Conservation (phyloP, 2,797 vertebrate genomes). For the Danio jaintianensis region DNA sequence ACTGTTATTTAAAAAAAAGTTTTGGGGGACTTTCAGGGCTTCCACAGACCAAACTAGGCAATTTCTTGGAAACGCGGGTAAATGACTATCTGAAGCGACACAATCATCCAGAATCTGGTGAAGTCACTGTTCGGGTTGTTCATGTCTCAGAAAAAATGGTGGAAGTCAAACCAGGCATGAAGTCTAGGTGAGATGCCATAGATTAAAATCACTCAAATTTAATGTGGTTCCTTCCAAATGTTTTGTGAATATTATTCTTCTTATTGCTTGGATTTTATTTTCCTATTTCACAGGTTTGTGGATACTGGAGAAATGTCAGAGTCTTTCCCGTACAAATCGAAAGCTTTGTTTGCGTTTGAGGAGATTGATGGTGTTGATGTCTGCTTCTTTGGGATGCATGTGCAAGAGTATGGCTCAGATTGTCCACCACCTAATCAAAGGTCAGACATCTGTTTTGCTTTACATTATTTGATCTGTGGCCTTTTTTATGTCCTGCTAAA, state of each 20-base stretch:
- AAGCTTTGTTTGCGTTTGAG: constrained; percentile 98
- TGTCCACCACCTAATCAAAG: constrained; percentile 98
- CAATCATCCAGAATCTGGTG: constrained; percentile 89
- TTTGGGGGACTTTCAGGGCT: constrained; percentile 79
- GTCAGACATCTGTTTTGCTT: constrained; percentile 67
- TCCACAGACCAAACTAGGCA: constrained; percentile 92
- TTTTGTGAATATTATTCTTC: neutral
- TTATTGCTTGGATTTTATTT: neutral
- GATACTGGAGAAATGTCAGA: constrained; percentile 98
- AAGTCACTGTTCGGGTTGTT: constrained; percentile 94
- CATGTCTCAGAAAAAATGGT: constrained; percentile 98
- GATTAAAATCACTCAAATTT: neutral
- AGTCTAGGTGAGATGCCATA: constrained; percentile 86
- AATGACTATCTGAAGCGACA: constrained; percentile 94
- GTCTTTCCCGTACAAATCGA: constrained; percentile 97
- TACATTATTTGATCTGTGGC: neutral
- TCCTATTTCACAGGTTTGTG: constrained; percentile 85
- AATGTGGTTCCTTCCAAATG: neutral
- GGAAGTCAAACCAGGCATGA: constrained; percentile 99
- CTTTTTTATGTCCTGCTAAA: neutral
- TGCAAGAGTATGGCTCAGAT: constrained; percentile 97
- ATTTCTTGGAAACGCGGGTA: constrained; percentile 89
- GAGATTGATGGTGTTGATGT: constrained; percentile 95
- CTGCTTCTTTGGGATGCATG: constrained; percentile 99
- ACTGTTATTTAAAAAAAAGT: neutral